A percentile compares a stretch with the other conserved stretches of the same genome.
These are phyloP conservation scores for Drosophila ficusphila DNA, from an alignment of 1,140 invertebrate species.

Conservation along the genomic window DNA sequence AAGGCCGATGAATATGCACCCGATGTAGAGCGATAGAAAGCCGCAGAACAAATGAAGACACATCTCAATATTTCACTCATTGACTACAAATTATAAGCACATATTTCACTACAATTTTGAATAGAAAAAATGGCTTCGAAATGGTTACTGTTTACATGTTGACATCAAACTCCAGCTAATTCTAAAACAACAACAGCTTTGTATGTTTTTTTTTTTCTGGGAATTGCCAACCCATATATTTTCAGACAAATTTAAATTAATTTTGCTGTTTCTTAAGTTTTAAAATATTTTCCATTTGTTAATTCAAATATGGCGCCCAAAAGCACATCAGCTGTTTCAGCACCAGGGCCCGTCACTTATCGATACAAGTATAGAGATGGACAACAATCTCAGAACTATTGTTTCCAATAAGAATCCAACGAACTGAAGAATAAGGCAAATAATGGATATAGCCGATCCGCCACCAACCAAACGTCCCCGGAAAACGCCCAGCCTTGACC, in stretches of 20 bases:
- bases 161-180: no score
- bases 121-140: not conserved
- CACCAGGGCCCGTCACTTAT: not conserved
- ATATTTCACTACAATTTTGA: conserved; percentile 6
- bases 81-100: conserved; percentile 6
- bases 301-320: not conserved
- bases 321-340: not conserved
- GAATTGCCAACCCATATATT: not conserved
- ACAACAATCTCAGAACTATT: not conserved
- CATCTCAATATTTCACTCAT: conserved; percentile 1
- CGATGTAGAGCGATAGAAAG: conserved; percentile 11
- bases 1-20: conserved; percentile 13
- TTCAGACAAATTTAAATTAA: not conserved
- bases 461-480: conserved; percentile 46
- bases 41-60: conserved; percentile 12
- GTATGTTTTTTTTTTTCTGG: not conserved
- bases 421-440: not conserved
- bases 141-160: not conserved
- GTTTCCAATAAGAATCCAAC: conserved; percentile 3
- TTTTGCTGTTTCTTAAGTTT: no score
- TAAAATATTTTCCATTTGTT: no score
- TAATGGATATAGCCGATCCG: conserved; percentile 36
- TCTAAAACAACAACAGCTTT: not conserved
- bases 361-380: not conserved
- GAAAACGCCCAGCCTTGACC: not conserved